Evolutionary conservation across 1,140 invertebrate species (phyloP), one percentile per base, ranked within the genome.

Genomic region (Drosophila azteca): DNA sequence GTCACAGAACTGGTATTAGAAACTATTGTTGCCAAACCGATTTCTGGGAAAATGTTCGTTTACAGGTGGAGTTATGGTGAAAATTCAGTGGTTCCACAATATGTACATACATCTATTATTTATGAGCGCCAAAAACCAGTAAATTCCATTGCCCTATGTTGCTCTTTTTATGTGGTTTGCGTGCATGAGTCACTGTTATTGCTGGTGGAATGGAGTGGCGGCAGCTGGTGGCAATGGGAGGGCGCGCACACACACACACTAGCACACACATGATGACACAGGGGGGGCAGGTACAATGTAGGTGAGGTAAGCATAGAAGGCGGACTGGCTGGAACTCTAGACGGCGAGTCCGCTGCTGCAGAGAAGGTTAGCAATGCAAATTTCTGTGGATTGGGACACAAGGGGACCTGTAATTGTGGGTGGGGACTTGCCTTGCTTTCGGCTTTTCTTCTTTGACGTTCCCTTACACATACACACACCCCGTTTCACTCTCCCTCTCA

Each of bases 111-210:
- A 54, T 45, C 55, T 71, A 45, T 73, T 49, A 51, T 63, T 43
- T 35, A 53, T 22, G 45, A 69, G 61, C 66, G 66, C 66, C 66
- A 66, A 73, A 73, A 63, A 73, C 62, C 49, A 20, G 26, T 35
- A 41, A 74, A 74, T 74, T 64, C 71, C 71, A 65, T 74, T 66
- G 71, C 70, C 71, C 71, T 45, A 52, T 53, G 71, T 59, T 74
- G 52, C 52, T 65, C 41, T 67, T 72, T 73, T 75, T 81, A 67
- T 76, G 55, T 72, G 66, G 65, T 54, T 87, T 70, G 81, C 83
- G 65, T 82, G 82, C 66, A 87, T 85, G 83, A 85, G 78, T 85
- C 81, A 84, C 59, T 81, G 41, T 22, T 13, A 39, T 24, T 13
- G 35, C 11, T 13, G 35, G 26, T 17, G n/a, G 24, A 43, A 29